phyloP scores from a whole-genome alignment of 1,140 invertebrate species.

The Gryllus bimaculatus region DNA sequence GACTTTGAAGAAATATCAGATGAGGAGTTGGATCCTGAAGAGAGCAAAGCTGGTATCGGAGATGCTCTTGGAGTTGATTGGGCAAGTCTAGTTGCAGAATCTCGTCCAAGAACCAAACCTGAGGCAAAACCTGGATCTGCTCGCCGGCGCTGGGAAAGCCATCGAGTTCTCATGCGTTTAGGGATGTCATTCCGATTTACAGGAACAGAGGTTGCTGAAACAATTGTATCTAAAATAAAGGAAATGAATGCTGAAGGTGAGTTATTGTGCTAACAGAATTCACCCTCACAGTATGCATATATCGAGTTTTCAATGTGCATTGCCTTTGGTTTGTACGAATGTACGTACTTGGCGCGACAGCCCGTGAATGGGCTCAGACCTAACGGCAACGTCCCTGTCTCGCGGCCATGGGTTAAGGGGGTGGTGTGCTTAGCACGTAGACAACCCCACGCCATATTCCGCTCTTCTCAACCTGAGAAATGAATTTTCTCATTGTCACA shows the following conservation, averaged over 20 bases:
- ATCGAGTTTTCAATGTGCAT: no score
- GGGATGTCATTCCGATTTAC: slow-evolving; percentile 46
- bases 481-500: no score
- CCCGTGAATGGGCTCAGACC: no score
- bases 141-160: slow-evolving; percentile 65
- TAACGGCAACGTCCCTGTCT: no score
- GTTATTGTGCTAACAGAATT: background rate
- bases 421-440: no score
- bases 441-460: no score
- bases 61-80: slow-evolving; percentile 87
- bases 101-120: slow-evolving; percentile 39
- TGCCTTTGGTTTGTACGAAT: no score
- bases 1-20: slow-evolving; percentile 86
- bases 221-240: slow-evolving; percentile 8
- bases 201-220: slow-evolving; percentile 23
- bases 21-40: slow-evolving; percentile 69
- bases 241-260: background rate
- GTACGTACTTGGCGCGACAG: no score
- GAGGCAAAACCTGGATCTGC: slow-evolving; percentile 42
- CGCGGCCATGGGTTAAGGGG: no score
- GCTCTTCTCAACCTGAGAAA: no score
- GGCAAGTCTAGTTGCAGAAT: slow-evolving; percentile 75
- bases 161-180: slow-evolving; percentile 56
- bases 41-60: slow-evolving; percentile 53
- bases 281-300: no score